phyloP scores from a whole-genome alignment of 2,888 invertebrate species.

The Coleophora flavipennella region DNA sequence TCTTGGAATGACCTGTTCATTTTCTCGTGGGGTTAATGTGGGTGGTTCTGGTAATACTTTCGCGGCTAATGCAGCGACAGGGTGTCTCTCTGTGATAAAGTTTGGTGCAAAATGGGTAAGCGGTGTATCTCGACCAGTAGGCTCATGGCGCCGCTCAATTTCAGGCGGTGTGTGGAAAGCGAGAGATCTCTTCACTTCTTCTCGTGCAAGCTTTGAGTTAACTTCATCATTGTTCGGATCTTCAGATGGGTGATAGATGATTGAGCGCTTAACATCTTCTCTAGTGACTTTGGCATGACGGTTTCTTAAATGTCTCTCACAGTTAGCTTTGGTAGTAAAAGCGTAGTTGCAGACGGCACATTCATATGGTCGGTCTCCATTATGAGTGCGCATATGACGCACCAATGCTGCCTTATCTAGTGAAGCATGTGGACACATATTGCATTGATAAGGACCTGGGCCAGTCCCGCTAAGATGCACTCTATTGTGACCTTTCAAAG shows the following conservation, averaged over 20 bases:
- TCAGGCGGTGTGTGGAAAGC: slow-evolving; percentile 67
- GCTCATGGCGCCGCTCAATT: slow-evolving; percentile 53
- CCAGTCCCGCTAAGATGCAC: slow-evolving; percentile 85
- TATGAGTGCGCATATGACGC: slow-evolving; percentile 94
- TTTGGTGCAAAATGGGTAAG: slow-evolving; percentile 55
- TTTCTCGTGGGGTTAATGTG: slow-evolving; percentile 42
- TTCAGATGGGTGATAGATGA: slow-evolving; percentile 90
- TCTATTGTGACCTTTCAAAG: slow-evolving; percentile 92
- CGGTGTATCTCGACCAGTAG: slow-evolving; percentile 53
- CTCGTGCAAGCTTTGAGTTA: slow-evolving; percentile 66
- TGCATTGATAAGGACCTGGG: slow-evolving; percentile 89
- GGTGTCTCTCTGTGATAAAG: slow-evolving; percentile 62
- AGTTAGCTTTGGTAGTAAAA: slow-evolving; percentile 97
- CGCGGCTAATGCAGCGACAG: slow-evolving; percentile 43
- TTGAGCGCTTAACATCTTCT: slow-evolving; percentile 90
- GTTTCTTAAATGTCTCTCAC: slow-evolving; percentile 94
- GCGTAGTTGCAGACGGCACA: slow-evolving; percentile 96
- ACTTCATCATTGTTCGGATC: slow-evolving; percentile 85
- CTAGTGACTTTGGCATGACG: slow-evolving; percentile 89
- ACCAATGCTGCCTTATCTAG: slow-evolving; percentile 93
- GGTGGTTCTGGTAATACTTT: slow-evolving; percentile 52
- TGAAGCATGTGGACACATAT: slow-evolving; percentile 92
- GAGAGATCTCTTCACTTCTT: slow-evolving; percentile 70
- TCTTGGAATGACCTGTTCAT: slow-evolving; percentile 51
- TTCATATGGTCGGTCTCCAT: slow-evolving; percentile 95